Conservation (phyloP, 2,113 vertebrate species). For the Ciconia maguari region DNA sequence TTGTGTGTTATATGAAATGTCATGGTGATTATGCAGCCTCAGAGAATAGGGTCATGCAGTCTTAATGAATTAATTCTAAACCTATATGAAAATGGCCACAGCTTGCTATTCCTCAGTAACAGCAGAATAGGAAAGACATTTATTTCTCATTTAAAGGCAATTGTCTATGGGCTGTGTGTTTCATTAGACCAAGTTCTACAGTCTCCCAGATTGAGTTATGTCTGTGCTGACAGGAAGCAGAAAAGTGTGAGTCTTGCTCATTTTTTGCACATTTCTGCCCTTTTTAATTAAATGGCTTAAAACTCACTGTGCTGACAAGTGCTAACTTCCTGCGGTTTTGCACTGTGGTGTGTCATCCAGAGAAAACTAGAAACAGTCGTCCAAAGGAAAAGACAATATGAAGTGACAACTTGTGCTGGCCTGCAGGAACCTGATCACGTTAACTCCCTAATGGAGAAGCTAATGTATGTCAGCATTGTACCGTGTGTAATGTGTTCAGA, state of each 20-base stretch:
- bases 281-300: not conserved
- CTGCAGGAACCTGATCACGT: not conserved
- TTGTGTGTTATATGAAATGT: not conserved
- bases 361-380: not conserved
- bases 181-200: not conserved
- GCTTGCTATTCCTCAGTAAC: not conserved
- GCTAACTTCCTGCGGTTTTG: not conserved
- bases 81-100: not conserved
- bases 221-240: not conserved
- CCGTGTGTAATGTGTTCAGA: not conserved
- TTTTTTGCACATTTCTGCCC: not conserved
- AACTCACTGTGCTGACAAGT: not conserved
- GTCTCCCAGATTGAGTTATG: not conserved
- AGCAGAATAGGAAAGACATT: not conserved
- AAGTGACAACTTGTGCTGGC: constrained; percentile 13
- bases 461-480: not conserved
- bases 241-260: not conserved
- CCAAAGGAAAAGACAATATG: not conserved
- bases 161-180: not conserved
- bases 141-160: not conserved
- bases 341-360: not conserved
- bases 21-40: not conserved
- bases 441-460: not conserved
- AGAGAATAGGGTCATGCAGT: not conserved
- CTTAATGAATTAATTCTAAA: not conserved